Evolutionary conservation across 1,140 invertebrate species (phyloP), one percentile per base, ranked within the genome.

Genomic region (Drosophila mauritiana): DNA sequence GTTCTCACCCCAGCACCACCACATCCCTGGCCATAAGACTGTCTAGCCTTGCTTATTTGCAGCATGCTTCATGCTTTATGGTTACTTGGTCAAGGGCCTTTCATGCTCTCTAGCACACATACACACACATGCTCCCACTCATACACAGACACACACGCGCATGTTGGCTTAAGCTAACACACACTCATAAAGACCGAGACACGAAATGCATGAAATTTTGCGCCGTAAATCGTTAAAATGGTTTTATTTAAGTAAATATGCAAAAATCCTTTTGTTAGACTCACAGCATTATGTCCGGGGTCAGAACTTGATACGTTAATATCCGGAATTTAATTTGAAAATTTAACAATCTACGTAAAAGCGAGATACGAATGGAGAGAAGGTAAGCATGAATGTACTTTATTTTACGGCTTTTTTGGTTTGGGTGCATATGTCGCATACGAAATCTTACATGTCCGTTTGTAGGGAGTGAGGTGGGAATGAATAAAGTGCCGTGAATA

Each of bases 1-100:
- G 48, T 51, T 7, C 48, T 15, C 11, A 4, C 15, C 72, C 48
- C n/a, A 27, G 4, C 46, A 11, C 27, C 49, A 2, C 27, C 39
- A 1, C 13, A 3, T 51, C 45, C 27, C 40, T 48, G 59, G 61
- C 64, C 72, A 75, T 86, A 85, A 88, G 83, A 69, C 70, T 84
- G 84, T 88, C 84, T 88, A 89, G 84, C 84, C 84, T 88, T 84
- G 77, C 80, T 88, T 88, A 89, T 88, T 88, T 88, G 84, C 84
- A 83, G 81, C 80, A 84, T 89, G 84, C 84, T 88, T 88, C 80
- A 89, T 88, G 84, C 83, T 88, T 89, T 89, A 89, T 89, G 84
- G 84, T 89, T 90, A 89, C 84, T 89, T 89, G 84, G 84, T 84
- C 84, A 89, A 89, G 84, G 84, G 84, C 84, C 77, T 89, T 86